Evolutionary conservation across 2,797 vertebrate species (phyloP).

Genomic region (Arctocebus calabarensis): DNA sequence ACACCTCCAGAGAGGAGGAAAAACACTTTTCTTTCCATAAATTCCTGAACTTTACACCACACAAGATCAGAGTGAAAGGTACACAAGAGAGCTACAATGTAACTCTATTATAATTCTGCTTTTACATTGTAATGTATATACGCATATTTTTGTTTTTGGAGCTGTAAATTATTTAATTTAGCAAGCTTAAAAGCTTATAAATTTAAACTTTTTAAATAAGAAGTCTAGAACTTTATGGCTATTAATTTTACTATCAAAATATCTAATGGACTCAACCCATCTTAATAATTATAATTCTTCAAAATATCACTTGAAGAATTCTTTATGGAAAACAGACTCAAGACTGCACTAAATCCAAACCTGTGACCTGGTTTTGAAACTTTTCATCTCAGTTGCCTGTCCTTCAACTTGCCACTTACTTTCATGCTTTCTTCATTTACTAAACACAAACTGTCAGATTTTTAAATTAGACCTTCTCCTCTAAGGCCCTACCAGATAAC

Average conservation of each 20-base stretch:
- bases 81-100: constrained; percentile 36
- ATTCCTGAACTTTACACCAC: constrained; percentile 55
- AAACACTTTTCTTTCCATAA: constrained; percentile 8
- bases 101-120: constrained; percentile 22
- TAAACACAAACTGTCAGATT: constrained; percentile 53
- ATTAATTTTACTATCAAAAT: constrained; percentile 73
- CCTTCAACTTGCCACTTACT: constrained; percentile 42
- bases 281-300: constrained; percentile 55
- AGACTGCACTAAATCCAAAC: constrained; percentile 32
- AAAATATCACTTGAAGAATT: constrained; percentile 61
- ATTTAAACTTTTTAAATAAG: constrained; percentile 48
- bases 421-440: constrained; percentile 64
- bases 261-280: constrained; percentile 58
- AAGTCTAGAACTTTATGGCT: constrained; percentile 54
- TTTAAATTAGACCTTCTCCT: constrained; percentile 41
- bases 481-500: constrained; percentile 33
- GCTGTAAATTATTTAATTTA: constrained; percentile 61
- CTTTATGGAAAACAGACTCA: constrained; percentile 44
- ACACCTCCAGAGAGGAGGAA: neutral
- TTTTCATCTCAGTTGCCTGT: constrained; percentile 48
- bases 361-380: constrained; percentile 48
- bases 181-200: constrained; percentile 43
- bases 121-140: constrained; percentile 56
- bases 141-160: constrained; percentile 58
- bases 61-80: constrained; percentile 45